Evolutionary conservation across 2,113 vertebrate species (phyloP).

Genomic region (Pionites leucogaster): DNA sequence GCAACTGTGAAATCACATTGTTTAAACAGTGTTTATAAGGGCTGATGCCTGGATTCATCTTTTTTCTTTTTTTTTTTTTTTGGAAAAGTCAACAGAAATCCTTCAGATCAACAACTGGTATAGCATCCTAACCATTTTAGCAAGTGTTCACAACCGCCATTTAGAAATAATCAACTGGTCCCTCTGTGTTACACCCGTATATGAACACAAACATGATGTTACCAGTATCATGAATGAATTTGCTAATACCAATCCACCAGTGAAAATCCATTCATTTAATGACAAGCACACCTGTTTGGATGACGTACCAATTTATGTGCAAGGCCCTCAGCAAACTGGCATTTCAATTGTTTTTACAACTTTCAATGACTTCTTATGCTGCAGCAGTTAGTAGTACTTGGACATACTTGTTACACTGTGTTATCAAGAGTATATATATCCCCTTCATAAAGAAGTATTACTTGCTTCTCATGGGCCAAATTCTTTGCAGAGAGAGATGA

Average conservation of each 20-base stretch:
- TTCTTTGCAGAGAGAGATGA: neutral
- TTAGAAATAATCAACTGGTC: neutral
- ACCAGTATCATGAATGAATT: neutral
- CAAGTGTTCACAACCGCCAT: neutral
- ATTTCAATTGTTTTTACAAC: neutral
- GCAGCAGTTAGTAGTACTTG: neutral
- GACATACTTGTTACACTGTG: neutral
- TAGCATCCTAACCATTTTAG: neutral
- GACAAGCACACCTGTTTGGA: neutral
- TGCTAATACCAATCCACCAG: neutral
- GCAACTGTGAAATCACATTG: slow-evolving; percentile 72
- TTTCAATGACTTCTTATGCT: neutral
- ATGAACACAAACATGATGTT: neutral
- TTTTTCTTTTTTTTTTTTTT: neutral
- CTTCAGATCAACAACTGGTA: neutral
- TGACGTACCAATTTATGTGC: neutral
- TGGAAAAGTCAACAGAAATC: neutral
- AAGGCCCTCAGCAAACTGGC: neutral
- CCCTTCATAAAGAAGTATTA: neutral
- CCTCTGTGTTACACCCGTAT: neutral
- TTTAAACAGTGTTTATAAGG: slow-evolving; percentile 62
- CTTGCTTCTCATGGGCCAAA: neutral
- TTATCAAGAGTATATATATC: neutral
- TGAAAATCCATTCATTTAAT: neutral
- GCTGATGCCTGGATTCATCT: slow-evolving; percentile 29